phyloP scores from a whole-genome alignment of 2,888 invertebrate genomes.

The Synergus gifuensis region DNA sequence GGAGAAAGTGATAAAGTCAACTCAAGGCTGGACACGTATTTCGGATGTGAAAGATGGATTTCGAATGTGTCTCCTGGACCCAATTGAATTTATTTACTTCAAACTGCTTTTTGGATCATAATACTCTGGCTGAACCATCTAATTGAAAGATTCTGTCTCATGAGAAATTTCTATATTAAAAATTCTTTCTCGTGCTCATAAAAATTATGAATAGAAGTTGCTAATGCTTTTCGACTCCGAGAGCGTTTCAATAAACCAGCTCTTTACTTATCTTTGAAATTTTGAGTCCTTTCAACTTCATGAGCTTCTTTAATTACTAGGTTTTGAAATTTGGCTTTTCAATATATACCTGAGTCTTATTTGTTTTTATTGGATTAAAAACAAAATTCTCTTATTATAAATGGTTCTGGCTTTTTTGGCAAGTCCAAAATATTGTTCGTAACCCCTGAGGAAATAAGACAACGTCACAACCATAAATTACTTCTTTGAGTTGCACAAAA shows the following conservation, averaged over 20 bases:
- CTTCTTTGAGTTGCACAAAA: slow-evolving; percentile 16
- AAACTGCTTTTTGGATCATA: not conserved
- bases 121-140: not conserved
- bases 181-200: too few species aligned
- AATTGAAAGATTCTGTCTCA: too few species aligned
- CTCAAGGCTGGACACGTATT: slow-evolving; percentile 18
- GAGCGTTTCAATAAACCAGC: too few species aligned
- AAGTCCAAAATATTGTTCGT: slow-evolving; percentile 3
- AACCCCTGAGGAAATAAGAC: not conserved
- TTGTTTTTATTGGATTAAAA: not conserved
- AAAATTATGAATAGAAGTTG: too few species aligned
- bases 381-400: not conserved
- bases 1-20: slow-evolving; percentile 32
- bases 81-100: not conserved
- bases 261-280: not conserved
- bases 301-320: not conserved
- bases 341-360: too few species aligned
- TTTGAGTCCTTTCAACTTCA: not conserved
- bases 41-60: slow-evolving; percentile 13
- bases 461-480: slow-evolving; percentile 34
- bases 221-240: not conserved
- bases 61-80: slow-evolving; percentile 15
- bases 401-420: not conserved
- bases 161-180: too few species aligned
- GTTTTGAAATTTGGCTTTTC: not conserved